phyloP scores from a whole-genome alignment of 2,888 invertebrate species.

The Bellardia pandia region DNA sequence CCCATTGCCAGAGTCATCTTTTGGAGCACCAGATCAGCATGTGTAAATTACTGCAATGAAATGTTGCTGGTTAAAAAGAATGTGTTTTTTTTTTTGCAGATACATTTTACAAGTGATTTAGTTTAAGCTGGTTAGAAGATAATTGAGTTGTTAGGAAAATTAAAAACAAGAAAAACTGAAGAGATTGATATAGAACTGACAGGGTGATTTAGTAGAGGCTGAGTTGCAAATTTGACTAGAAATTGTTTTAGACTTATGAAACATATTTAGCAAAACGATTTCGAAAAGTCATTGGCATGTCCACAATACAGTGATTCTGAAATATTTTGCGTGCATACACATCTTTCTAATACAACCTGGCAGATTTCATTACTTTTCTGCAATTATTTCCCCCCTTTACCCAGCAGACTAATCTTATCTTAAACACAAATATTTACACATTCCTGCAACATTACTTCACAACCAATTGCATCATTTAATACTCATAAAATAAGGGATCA shows the following conservation, averaged over 20 bases:
- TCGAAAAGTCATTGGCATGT: too few relatives aligned
- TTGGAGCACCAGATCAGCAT: slow-evolving; percentile 48
- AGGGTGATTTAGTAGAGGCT: not conserved
- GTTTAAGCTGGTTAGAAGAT: slow-evolving; percentile 35
- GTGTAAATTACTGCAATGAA: slow-evolving; percentile 63
- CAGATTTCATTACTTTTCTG: not conserved
- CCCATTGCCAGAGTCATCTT: slow-evolving; percentile 36
- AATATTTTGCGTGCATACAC: too few relatives aligned
- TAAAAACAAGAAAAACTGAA: not conserved
- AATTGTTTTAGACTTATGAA: too few relatives aligned
- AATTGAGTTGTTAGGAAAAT: slow-evolving; percentile 59
- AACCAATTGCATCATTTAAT: slow-evolving; percentile 16
- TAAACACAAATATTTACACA: slow-evolving; percentile 1
- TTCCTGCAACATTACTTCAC: slow-evolving; percentile 28
- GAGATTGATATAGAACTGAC: not conserved
- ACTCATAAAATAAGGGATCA: slow-evolving; percentile 3
- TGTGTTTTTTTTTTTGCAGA: not conserved
- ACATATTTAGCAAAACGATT: too few relatives aligned
- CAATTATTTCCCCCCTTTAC: not conserved
- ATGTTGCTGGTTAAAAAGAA: slow-evolving; percentile 29
- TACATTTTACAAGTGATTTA: slow-evolving; percentile 43
- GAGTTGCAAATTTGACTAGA: not conserved
- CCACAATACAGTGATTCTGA: too few relatives aligned
- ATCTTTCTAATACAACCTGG: too few relatives aligned
- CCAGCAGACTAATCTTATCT: not conserved